Evolutionary conservation across 2,113 vertebrate genomes (phyloP).

Genomic region (Chrysemys picta): DNA sequence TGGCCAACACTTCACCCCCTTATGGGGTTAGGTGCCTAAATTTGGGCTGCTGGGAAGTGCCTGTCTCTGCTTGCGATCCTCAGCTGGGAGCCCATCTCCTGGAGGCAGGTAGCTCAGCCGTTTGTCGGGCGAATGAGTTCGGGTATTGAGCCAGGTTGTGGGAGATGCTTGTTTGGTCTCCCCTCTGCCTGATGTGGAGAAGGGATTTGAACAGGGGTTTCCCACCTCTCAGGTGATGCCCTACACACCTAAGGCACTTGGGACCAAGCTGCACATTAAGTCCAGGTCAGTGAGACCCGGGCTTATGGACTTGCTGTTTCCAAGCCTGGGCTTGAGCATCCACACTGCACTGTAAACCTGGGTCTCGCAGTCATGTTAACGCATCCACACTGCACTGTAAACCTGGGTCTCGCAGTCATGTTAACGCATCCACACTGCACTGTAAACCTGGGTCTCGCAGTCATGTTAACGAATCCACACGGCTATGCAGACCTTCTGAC

Average conservation of each 20-base stretch:
- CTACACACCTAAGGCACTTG: too few relatives aligned
- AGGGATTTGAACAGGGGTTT: too few relatives aligned
- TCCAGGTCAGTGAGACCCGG: neutral
- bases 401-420: too few relatives aligned
- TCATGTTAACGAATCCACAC: neutral
- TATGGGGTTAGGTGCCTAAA: neutral
- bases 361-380: too few relatives aligned
- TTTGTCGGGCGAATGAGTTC: neutral
- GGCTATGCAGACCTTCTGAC: too few relatives aligned
- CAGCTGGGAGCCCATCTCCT: neutral
- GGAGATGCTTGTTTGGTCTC: neutral
- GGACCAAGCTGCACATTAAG: neutral
- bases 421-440: too few relatives aligned
- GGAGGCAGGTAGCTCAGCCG: neutral
- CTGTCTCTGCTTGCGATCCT: neutral
- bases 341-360: too few relatives aligned
- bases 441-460: too few relatives aligned
- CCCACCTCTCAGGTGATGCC: neutral
- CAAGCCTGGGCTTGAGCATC: neutral
- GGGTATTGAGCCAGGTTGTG: neutral
- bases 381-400: neutral
- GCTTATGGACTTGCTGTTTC: neutral
- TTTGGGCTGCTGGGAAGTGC: neutral
- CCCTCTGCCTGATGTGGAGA: neutral
- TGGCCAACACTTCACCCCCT: neutral